Evolutionary conservation across 2,113 vertebrate species (phyloP), one percentile per base, ranked within the genome.

Genomic region (Pterophyllum scalare): DNA sequence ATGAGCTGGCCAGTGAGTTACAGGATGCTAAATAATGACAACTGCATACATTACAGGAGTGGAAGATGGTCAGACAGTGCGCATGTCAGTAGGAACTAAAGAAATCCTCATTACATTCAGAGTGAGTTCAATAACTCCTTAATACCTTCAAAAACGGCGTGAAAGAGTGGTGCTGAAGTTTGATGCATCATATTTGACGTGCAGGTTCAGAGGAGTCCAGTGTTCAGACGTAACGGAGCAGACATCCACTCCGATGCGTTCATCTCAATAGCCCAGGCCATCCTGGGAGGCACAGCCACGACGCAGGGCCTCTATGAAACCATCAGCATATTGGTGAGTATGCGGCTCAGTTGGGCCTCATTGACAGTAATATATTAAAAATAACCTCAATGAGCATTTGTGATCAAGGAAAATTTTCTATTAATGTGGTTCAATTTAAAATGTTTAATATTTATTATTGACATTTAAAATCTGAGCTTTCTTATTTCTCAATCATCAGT

Each of bases 91-190:
- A 17, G 97, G 97, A 52, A 96, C 90, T 85, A 97, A 92, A 65
- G 97, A 99, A 87, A 97, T 99, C 89, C 97, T 98, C 83, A 96
- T 99, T 26, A 98, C 97, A 0, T 99, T 99, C 93, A 96, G 96
- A 95, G 98, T 99, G 88, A 26, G 96, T 95, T n/a, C 3, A 19
- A 0, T 0, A 13, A 0, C 67, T 54, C 3, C 46, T 54, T 33
- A 22, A 43, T 54, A 11, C 14, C 19, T 77, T 59, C 3, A 12
- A 7, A 24, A 3, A 11, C 2, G 1, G 3, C 40, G 13, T 15
- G 7, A 20, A 3, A 14, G 8, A 3, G 5, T 17, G 11, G 1
- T n/a, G 22, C 56, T 65, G 62, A 1, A 7, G n/a, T 60, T 0
- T 72, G 56, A 43, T 4, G 20, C 24, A 3, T 72, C 11, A 0